phyloP scores from a whole-genome alignment of 2,797 vertebrate genomes.

The Epinephelus malabaricus region DNA sequence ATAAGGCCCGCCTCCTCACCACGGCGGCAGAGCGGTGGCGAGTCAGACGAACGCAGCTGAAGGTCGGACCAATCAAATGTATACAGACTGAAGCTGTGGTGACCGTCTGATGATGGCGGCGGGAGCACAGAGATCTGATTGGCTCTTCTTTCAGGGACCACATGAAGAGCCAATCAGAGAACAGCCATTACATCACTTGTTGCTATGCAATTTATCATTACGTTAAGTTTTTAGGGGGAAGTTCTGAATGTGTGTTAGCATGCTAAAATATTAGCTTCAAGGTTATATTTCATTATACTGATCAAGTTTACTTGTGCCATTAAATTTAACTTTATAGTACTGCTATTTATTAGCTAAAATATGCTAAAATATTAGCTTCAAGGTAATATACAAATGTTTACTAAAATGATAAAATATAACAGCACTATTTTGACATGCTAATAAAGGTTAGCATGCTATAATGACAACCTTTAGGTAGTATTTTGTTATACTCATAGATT shows the following conservation, averaged over 20 bases:
- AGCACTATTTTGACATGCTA: too few species aligned
- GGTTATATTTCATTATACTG: too few species aligned
- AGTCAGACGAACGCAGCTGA: constrained; percentile 86
- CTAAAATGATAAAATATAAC: too few species aligned
- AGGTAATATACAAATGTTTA: too few species aligned
- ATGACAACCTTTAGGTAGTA: too few species aligned
- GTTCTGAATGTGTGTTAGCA: not conserved
- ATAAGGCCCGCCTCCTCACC: constrained; percentile 72
- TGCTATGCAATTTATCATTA: constrained; percentile 15
- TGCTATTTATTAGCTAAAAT: too few species aligned
- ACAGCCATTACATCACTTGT: not conserved
- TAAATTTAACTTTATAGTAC: too few species aligned
- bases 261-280: not conserved
- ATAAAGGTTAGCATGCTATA: too few species aligned
- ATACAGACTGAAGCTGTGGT: not conserved
- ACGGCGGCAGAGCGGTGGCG: constrained; percentile 59
- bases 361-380: too few species aligned
- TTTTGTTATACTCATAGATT: too few species aligned
- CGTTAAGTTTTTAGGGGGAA: not conserved
- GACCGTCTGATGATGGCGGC: not conserved
- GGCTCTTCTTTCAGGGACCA: constrained; percentile 27
- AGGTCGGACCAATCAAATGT: not conserved
- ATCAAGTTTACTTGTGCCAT: not conserved
- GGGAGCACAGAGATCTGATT: constrained; percentile 27
- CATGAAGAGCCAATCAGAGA: constrained; percentile 21